These are phyloP conservation scores for Pao palembangensis DNA, from an alignment of 2,113 vertebrate species.

Conservation along the genomic window DNA sequence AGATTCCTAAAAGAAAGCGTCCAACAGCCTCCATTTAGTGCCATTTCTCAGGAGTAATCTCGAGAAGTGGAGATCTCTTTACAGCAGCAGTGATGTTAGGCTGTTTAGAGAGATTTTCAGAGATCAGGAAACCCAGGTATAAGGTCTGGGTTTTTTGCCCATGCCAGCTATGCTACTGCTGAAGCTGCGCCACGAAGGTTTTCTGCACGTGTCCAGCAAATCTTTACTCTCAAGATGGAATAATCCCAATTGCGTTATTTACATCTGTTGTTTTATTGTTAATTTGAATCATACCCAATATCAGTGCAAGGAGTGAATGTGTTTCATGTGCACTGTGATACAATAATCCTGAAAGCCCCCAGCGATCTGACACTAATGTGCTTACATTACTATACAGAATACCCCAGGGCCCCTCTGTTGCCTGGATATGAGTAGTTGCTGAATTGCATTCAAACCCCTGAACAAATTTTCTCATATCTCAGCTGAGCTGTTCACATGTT, in stretches of 20 bases:
- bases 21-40: no score
- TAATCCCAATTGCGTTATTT: constrained; percentile 1
- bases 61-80: no score
- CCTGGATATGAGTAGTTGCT: constrained; percentile 14
- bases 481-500: constrained; percentile 5
- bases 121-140: no score
- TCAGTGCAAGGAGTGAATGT: not conserved
- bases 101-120: no score
- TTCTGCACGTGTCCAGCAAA: no score
- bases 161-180: no score
- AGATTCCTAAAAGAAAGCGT: no score
- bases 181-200: no score
- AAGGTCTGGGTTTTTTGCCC: no score
- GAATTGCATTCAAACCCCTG: not conserved
- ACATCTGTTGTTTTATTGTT: not conserved
- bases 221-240: no score
- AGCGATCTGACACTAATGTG: constrained; percentile 17
- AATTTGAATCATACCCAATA: not conserved
- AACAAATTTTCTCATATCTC: constrained; percentile 15
- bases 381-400: constrained; percentile 10
- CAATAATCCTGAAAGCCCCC: constrained; percentile 10
- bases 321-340: constrained; percentile 18
- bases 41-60: no score
- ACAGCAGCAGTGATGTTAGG: no score
- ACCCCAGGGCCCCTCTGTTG: not conserved